Conservation (phyloP, 1,140 invertebrate species). For the Homarus americanus region DNA sequence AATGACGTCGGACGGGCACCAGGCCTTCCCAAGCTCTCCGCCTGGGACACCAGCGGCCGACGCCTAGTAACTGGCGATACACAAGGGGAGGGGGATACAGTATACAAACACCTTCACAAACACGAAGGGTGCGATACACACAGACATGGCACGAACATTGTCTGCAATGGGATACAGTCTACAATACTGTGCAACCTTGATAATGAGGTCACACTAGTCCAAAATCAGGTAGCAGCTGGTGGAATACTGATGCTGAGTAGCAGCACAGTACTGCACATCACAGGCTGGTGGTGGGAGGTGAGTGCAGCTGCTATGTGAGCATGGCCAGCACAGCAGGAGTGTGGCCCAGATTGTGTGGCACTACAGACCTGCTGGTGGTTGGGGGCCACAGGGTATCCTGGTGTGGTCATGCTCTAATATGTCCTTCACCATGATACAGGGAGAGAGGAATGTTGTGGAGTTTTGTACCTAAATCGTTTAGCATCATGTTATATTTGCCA, state of each 20-base stretch:
- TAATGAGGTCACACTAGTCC: background rate
- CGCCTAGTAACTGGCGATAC: conserved; percentile 3
- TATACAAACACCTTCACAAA: conserved; percentile 72
- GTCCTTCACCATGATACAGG: conserved; percentile 68
- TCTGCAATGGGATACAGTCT: conserved; percentile 15
- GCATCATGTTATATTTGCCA: conserved; percentile 60
- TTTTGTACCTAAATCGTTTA: conserved; percentile 70
- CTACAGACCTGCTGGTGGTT: conserved; percentile 26
- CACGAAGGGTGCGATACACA: conserved; percentile 70
- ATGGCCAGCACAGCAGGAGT: conserved; percentile 27
- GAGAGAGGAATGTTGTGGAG: conserved; percentile 72
- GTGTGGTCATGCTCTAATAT: conserved; percentile 19
- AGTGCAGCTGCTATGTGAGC: background rate
- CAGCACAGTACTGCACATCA: background rate
- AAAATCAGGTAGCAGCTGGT: conserved; percentile 19
- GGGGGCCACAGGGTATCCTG: conserved; percentile 6
- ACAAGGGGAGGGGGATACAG: conserved; percentile 14
- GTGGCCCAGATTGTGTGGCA: conserved; percentile 13
- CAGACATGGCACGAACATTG: conserved; percentile 38
- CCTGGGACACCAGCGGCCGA: conserved; percentile 27
- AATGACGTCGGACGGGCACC: conserved; percentile 18
- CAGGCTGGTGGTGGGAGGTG: background rate
- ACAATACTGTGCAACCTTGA: conserved; percentile 27
- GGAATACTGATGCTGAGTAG: conserved; percentile 4
- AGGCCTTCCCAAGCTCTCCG: conserved; percentile 28